A percentile compares a stretch with the other conserved stretches of the same genome.
These are phyloP conservation scores for Microcebus lehilahytsara DNA, from an alignment of 2,113 vertebrate genomes.

Conservation along the genomic window DNA sequence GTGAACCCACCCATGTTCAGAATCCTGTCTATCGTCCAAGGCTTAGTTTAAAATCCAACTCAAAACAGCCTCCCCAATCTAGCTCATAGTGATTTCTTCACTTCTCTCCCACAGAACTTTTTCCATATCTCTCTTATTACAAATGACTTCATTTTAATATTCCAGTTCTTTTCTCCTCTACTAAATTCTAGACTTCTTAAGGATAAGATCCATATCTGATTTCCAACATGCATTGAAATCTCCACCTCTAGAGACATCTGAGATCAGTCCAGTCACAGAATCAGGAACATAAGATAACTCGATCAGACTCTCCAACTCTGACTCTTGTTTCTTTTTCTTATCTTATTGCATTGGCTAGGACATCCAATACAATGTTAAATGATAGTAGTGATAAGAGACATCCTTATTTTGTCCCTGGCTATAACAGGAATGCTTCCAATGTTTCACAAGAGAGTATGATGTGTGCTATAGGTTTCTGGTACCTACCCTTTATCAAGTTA, in stretches of 20 bases:
- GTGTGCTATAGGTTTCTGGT: not conserved
- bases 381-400: not conserved
- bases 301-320: not conserved
- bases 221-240: slow-evolving; percentile 26
- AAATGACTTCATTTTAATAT: slow-evolving; percentile 39
- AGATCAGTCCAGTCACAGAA: slow-evolving; percentile 45
- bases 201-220: slow-evolving; percentile 45
- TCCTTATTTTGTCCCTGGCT: not conserved
- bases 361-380: not conserved
- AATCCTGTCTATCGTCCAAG: not conserved
- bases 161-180: not conserved
- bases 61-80: not conserved
- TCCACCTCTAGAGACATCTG: slow-evolving; percentile 31
- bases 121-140: not conserved
- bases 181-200: slow-evolving; percentile 35
- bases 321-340: slow-evolving; percentile 51
- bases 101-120: slow-evolving; percentile 18
- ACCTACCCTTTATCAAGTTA: not conserved
- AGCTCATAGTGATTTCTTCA: not conserved
- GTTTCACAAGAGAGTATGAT: slow-evolving; percentile 8
- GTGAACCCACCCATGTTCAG: not conserved
- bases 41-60: not conserved
- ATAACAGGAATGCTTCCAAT: not conserved
- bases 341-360: slow-evolving; percentile 32
- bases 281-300: slow-evolving; percentile 15